Base-by-base conservation (phyloP, 2,797 vertebrate species). In the Poeciliopsis paucimaculata region DNA sequence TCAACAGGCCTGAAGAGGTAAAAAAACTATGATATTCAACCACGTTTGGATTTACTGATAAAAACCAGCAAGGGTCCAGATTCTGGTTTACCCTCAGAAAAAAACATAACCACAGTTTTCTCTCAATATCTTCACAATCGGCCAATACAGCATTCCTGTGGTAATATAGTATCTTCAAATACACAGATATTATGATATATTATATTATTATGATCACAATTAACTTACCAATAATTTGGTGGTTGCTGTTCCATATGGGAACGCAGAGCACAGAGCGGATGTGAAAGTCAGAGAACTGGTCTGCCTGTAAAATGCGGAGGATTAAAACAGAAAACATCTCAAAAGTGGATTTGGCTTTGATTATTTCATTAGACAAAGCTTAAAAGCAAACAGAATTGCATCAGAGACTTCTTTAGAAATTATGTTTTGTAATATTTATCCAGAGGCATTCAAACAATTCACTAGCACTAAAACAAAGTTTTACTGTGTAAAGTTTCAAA, bases 221-320 rank as follows among this genome's bases (percentile, higher is more conserved):
- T 13, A 5, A 91, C 97, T 96, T 96, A 99, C 98, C 98, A 36
- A 99, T 99, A 94, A 99, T 99, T 95, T 99, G 98, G 87, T 99
- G 98, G 90, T 95, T 98, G 94, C 97, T 99, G 94, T 99, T 99
- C 98, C 98, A 99, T 92, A 99, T 99, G 46, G 98, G 98, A 86
- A 99, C 98, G 87, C 98, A 99, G 75, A 99, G 96, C 89, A 99
- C 98, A 41, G 98, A 99, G 85, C 97, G 96, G 91, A 98, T 99
- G 80, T 99, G 98, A 93, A 99, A 99, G 83, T 98, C 98, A 64
- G 98, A 98, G 93, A 99, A 98, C 93, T 99, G 98, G 90, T 99
- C 98, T 74, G 97, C 98, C 98, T 99, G 85, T 85, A 89, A 86
- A 86, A 34, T 79, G 74, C 31, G 46, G 71, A 47, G 85, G 47